Evolutionary conservation across 2,113 vertebrate species (phyloP).

Genomic region (Gadus chalcogrammus): DNA sequence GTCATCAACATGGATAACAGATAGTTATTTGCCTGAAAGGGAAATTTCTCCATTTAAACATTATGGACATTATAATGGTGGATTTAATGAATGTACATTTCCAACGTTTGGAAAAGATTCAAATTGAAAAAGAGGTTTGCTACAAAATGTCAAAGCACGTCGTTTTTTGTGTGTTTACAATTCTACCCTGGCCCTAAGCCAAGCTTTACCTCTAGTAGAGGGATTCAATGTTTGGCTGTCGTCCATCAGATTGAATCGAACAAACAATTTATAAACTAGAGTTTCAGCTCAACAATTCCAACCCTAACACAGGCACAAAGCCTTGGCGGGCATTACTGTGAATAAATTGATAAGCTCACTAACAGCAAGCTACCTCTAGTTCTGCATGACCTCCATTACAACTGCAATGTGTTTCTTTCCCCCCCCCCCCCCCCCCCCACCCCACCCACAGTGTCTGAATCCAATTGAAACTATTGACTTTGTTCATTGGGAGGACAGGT

Average conservation of each 20-base stretch:
- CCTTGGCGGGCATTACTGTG: constrained; percentile 22
- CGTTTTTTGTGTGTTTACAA: no score
- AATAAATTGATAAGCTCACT: no score
- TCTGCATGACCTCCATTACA: constrained; percentile 45
- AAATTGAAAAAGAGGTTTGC: no score
- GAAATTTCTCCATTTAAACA: no score
- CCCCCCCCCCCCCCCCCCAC: neutral
- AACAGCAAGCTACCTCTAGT: constrained; percentile 44
- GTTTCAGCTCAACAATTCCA: neutral
- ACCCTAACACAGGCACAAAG: constrained; percentile 10
- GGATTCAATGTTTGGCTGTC: no score
- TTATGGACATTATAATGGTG: no score
- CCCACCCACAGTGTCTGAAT: constrained; percentile 43
- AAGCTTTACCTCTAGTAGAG: no score
- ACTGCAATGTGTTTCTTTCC: constrained; percentile 51
- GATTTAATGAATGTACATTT: no score
- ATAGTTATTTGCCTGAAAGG: no score
- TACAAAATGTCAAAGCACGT: neutral
- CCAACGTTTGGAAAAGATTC: no score
- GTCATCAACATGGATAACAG: no score
- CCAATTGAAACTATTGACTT: constrained; percentile 61
- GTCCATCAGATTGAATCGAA: neutral
- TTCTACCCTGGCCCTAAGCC: no score
- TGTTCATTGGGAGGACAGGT: constrained; percentile 40
- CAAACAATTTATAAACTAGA: constrained; percentile 13